phyloP scores from a whole-genome alignment of 2,797 vertebrate species.

The Spheniscus humboldti region DNA sequence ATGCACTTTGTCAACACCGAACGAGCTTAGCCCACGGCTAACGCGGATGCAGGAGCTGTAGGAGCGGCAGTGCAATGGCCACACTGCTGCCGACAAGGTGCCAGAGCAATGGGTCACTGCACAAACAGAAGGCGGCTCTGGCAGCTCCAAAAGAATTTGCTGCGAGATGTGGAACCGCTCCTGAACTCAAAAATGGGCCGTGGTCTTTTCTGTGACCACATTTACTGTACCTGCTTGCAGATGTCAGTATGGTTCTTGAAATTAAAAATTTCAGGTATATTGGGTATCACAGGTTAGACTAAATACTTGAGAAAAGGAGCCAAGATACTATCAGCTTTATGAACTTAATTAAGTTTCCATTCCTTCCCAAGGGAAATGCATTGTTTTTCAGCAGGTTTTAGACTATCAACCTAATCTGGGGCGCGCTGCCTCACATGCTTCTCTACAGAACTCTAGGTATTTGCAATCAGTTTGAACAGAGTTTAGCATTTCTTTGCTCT shows the following conservation, averaged over 20 bases:
- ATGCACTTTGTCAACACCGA: background rate
- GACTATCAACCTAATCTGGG: background rate
- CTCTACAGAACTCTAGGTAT: background rate
- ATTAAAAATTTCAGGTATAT: background rate
- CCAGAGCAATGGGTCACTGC: background rate
- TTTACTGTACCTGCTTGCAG: background rate
- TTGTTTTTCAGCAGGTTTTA: background rate
- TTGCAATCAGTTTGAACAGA: background rate
- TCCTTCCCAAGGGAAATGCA: background rate
- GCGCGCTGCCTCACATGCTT: background rate
- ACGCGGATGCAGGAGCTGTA: fast-evolving
- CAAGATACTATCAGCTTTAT: background rate
- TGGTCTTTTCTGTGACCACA: background rate
- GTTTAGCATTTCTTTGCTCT: background rate
- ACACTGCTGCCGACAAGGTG: fast-evolving
- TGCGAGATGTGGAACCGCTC: background rate
- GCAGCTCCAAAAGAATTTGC: background rate
- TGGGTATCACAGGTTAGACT: background rate
- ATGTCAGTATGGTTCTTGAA: background rate
- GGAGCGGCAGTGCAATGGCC: fast-evolving
- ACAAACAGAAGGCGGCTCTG: no score
- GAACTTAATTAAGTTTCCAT: background rate
- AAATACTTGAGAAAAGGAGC: background rate
- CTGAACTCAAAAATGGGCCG: background rate
- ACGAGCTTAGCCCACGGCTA: background rate